Conservation (phyloP, 2,113 vertebrate species). For the Eleginops maclovinus region DNA sequence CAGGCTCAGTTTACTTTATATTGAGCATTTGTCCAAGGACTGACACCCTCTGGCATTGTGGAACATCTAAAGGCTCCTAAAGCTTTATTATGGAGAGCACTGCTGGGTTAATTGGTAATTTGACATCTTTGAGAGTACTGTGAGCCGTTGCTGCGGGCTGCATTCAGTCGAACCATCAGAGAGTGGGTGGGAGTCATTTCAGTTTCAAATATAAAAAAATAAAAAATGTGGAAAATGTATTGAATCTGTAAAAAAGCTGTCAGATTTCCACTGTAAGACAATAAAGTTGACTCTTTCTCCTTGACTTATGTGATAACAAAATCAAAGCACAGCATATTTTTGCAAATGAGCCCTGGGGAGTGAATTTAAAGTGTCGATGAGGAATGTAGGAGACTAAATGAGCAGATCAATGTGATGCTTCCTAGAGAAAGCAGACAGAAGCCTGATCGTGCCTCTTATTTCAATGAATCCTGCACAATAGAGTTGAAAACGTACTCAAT, state of each 20-base stretch:
- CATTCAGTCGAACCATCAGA: conserved; percentile 11
- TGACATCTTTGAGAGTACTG: conserved; percentile 58
- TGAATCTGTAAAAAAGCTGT: conserved; percentile 38
- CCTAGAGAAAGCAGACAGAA: conserved; percentile 1
- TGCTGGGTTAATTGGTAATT: conserved; percentile 65
- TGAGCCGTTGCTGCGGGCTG: conserved; percentile 47
- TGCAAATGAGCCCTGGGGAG: background rate
- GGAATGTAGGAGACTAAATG: conserved; percentile 6
- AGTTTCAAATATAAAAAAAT: conserved; percentile 43
- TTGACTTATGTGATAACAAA: conserved; percentile 6
- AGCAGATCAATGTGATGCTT: conserved; percentile 8
- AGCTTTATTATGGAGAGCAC: conserved; percentile 34
- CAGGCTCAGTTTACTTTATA: conserved; percentile 11
- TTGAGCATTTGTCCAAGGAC: background rate
- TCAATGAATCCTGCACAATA: background rate
- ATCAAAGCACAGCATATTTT: conserved; percentile 33
- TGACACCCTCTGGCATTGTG: background rate
- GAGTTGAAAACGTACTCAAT: background rate
- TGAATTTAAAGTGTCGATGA: conserved; percentile 19
- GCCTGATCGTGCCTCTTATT: background rate
- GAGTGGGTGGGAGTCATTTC: conserved; percentile 52
- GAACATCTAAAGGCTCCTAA: conserved; percentile 19
- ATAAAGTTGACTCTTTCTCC: conserved; percentile 27
- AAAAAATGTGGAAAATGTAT: conserved; percentile 40
- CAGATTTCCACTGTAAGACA: conserved; percentile 36